phyloP scores from a whole-genome alignment of 2,113 vertebrate species.

The Hyla sarda region DNA sequence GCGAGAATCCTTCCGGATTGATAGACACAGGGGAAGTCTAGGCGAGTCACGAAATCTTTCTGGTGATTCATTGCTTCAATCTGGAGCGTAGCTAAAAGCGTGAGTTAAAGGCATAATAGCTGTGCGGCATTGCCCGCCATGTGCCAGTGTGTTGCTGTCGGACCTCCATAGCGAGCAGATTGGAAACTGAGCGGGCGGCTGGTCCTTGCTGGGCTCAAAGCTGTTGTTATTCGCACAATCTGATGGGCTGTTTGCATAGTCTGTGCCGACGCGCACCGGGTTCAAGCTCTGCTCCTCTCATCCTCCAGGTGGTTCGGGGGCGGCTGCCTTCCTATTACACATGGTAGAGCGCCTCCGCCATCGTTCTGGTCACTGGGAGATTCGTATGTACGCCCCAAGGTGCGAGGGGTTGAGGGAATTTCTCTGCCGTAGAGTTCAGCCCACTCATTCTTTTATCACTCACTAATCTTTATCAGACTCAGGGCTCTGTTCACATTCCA shows the following conservation, averaged over 20 bases:
- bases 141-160: constrained; percentile 21
- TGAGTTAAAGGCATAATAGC: neutral
- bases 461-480: constrained; percentile 6
- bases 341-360: neutral
- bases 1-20: neutral
- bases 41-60: constrained; percentile 4
- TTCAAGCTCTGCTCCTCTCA: constrained; percentile 6
- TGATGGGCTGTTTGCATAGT: constrained; percentile 48
- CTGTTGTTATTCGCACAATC: constrained; percentile 51
- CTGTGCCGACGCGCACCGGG: neutral
- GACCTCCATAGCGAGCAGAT: constrained; percentile 25
- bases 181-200: constrained; percentile 21
- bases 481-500: neutral
- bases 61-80: constrained; percentile 33
- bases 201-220: constrained; percentile 30
- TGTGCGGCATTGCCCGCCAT: neutral
- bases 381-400: neutral
- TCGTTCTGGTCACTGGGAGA: neutral
- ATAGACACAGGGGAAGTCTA: constrained; percentile 10
- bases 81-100: constrained; percentile 3
- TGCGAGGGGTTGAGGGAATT: neutral
- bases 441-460: neutral
- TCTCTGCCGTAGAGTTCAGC: constrained; percentile 2
- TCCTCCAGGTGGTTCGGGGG: constrained; percentile 43
- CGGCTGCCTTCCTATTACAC: neutral